Conservation (phyloP, 2,888 invertebrate species). For the Pterostichus niger region DNA sequence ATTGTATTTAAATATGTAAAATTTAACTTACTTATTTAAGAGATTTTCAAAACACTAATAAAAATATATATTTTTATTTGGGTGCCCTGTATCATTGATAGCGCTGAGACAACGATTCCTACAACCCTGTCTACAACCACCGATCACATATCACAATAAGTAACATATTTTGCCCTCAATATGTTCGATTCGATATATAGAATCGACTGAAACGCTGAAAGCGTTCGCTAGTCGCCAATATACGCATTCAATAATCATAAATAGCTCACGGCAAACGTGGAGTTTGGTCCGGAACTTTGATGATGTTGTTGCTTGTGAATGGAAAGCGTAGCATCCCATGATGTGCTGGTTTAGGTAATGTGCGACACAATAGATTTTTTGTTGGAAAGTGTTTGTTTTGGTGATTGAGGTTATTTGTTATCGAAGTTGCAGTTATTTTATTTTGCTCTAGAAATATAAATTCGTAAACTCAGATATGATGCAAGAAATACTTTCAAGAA, state of each 20-base stretch:
- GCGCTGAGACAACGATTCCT: no score
- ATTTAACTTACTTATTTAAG: no score
- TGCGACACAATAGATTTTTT: not conserved
- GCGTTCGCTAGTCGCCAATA: slow-evolving; percentile 22
- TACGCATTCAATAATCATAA: slow-evolving; percentile 56
- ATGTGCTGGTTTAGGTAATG: slow-evolving; percentile 45
- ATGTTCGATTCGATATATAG: slow-evolving; percentile 49
- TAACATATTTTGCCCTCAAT: slow-evolving; percentile 46
- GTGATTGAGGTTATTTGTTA: not conserved
- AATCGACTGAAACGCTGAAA: slow-evolving; percentile 28
- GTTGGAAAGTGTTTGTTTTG: slow-evolving; percentile 5
- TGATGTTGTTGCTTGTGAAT: slow-evolving; percentile 17
- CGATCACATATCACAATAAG: not conserved
- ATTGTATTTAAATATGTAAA: no score
- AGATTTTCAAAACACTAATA: no score
- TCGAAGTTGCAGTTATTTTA: not conserved
- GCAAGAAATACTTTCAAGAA: no score
- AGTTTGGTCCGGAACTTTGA: slow-evolving; percentile 4
- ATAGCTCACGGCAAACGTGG: slow-evolving; percentile 30
- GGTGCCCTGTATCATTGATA: no score
- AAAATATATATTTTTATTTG: no score
- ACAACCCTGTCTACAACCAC: no score
- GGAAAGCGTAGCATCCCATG: not conserved
- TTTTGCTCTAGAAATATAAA: not conserved
- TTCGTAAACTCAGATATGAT: no score